Percentiles rank a stretch among this genome's conserved stretches.
Evolutionary conservation across 2,113 vertebrate species (phyloP).

Genomic region (Amphiprion percula): DNA sequence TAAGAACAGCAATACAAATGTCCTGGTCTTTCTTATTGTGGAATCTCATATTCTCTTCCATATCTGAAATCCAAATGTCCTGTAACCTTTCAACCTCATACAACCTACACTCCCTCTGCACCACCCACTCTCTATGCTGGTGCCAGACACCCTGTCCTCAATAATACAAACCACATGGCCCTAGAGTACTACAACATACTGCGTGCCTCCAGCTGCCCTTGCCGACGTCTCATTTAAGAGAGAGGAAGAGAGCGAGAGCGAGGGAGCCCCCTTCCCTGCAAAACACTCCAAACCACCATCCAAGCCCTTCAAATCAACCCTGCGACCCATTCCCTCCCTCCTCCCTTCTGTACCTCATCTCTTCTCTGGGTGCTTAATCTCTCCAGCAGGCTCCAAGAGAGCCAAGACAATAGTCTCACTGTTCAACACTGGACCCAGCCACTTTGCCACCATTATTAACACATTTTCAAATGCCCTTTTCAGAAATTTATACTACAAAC

Average conservation of each 20-base stretch:
- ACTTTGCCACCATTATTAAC: conserved; percentile 83
- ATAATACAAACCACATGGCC: conserved; percentile 87
- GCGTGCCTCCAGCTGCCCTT: conserved; percentile 75
- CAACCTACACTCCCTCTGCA: conserved; percentile 74
- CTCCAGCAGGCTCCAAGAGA: conserved; percentile 79
- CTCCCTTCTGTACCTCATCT: conserved; percentile 77
- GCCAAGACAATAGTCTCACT: conserved; percentile 84
- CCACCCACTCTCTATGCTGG: conserved; percentile 79
- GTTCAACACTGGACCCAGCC: conserved; percentile 74
- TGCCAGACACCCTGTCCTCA: conserved; percentile 86
- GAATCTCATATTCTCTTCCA: conserved; percentile 61
- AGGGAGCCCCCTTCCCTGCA: conserved; percentile 56
- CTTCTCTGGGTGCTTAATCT: conserved; percentile 79
- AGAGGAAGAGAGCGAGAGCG: conserved; percentile 63
- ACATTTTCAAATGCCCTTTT: conserved; percentile 82
- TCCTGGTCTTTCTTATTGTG: conserved; percentile 41
- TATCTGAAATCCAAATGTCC: conserved; percentile 82
- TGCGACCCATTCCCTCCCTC: conserved; percentile 67
- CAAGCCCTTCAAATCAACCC: conserved; percentile 78
- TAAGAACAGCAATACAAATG: conserved; percentile 47
- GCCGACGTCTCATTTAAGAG: conserved; percentile 78
- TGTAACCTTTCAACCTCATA: conserved; percentile 80
- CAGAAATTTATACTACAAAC: conserved; percentile 71
- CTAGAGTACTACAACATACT: conserved; percentile 78
- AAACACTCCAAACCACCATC: conserved; percentile 76